phyloP scores from a whole-genome alignment of 1,140 invertebrate genomes.

The Rhynchophorus ferrugineus region DNA sequence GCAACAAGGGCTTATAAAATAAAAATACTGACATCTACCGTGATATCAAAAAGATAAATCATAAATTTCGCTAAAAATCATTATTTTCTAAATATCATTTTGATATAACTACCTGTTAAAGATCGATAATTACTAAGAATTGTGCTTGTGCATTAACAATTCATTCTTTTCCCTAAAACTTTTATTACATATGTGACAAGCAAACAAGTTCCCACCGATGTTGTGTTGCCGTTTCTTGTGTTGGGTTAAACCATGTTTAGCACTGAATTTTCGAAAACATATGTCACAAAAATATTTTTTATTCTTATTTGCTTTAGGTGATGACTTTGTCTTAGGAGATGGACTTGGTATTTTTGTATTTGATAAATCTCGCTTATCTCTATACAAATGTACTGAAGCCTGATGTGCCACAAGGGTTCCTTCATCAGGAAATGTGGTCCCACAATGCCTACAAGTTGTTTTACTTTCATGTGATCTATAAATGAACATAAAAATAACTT shows the following conservation, averaged over 20 bases:
- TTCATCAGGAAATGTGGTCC: constrained; percentile 55
- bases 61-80: too few relatives aligned
- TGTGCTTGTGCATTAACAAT: constrained; percentile 55
- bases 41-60: too few relatives aligned
- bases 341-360: constrained; percentile 58
- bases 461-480: constrained; percentile 15
- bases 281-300: constrained; percentile 74
- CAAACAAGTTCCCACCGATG: constrained; percentile 72
- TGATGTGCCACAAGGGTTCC: constrained; percentile 5
- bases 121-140: constrained; percentile 7
- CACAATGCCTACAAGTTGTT: constrained; percentile 44
- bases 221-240: constrained; percentile 69
- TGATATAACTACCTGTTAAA: too few relatives aligned
- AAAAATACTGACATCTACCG: too few relatives aligned
- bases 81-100: too few relatives aligned
- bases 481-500: too few relatives aligned
- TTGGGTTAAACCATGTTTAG: constrained; percentile 70
- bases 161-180: constrained; percentile 83
- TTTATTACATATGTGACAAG: constrained; percentile 76
- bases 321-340: constrained; percentile 70
- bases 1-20: too few relatives aligned
- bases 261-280: constrained; percentile 77
- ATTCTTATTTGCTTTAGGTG: constrained; percentile 45
- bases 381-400: constrained; percentile 14
- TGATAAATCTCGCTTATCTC: constrained; percentile 30